Base-by-base conservation (phyloP, 2,113 vertebrate genomes). In the Triplophysa dalaica region DNA sequence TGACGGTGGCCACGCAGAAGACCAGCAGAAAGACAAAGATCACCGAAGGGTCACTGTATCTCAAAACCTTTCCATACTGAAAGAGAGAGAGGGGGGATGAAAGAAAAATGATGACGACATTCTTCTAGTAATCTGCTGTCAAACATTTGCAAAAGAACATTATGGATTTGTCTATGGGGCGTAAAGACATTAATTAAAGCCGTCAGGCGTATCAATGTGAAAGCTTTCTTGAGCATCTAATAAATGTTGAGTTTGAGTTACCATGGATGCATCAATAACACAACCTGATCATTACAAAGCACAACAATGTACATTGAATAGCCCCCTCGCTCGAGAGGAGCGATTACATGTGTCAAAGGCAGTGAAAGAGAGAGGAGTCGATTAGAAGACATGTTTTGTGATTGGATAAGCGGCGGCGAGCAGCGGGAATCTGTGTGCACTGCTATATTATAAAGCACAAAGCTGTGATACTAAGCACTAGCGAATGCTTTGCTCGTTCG, bases 21-120 rank as follows among this genome's bases (percentile, higher is more conserved):
- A 96, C 90, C 0, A 95, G 92, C 80, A 99, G 93, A 89, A 98
- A 99, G 82, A 98, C 83, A 56, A 99, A 99, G 86, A 99, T 94
- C 78, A 98, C 91, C 0, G 94, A 94, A 16, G 98, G 96, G 87
- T 99, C 96, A 0, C 97, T 99, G 87, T 99, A 98, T 8, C 93
- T 94, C 70, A 99, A 91, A 79, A 99, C 89, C 82, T 98, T 95
- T 21, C 97, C 98, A 22, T 94, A 87, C 98, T 99, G 92, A 64
- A 6, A 64, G 26, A 41, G 19, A 77, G 19, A 79, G 0, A 24
- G 24, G 24, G 24, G 24, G 24, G 24, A 24, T 24, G 24, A 24
- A 24, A 24, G 24, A 63, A 17, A 24, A 70, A 33, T 33, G 1
- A 48, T 45, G 14, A 33, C 14, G n/a, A 58, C 54, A 58, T 58